A percentile compares a stretch with the other conserved stretches of the same genome.
phyloP scores from a whole-genome alignment of 2,797 vertebrate genomes.

The Thamnophis elegans region DNA sequence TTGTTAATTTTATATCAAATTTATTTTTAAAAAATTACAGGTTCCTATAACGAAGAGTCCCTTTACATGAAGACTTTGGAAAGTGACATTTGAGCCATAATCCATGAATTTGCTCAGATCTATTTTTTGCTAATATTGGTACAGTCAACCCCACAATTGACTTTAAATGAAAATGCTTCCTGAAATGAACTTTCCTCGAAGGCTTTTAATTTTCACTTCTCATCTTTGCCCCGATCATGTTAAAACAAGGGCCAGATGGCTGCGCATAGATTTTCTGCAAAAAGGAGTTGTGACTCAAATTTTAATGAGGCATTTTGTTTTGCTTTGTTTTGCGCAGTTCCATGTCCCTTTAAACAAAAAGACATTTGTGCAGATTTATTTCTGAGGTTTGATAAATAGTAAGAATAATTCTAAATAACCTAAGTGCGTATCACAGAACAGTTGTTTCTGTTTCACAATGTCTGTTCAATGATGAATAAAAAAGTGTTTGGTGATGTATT shows the following conservation, averaged over 20 bases:
- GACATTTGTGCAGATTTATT: not conserved
- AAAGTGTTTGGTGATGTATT: not conserved
- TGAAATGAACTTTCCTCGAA: not conserved
- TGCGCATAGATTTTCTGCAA: slow-evolving; percentile 37
- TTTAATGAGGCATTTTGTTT: slow-evolving; percentile 27
- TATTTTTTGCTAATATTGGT: not conserved
- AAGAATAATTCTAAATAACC: not conserved
- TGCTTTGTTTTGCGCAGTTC: slow-evolving; percentile 5
- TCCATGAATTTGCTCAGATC: not conserved
- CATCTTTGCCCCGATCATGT: slow-evolving; percentile 6
- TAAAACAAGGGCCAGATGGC: slow-evolving; percentile 20
- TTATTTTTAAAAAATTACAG: not conserved
- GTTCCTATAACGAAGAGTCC: not conserved
- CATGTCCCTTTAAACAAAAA: slow-evolving; percentile 5
- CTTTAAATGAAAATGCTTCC: slow-evolving; percentile 14
- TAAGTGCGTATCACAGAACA: not conserved
- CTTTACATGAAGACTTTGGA: not conserved
- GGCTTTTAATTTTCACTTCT: not conserved
- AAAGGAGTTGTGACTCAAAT: slow-evolving; percentile 34
- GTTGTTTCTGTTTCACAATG: not conserved
- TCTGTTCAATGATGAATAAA: not conserved
- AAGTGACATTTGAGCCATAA: not conserved
- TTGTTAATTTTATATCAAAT: not conserved
- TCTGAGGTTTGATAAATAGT: not conserved
- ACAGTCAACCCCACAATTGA: not conserved